Conservation (phyloP, 2,888 invertebrate genomes). For the Anaspis maculata region DNA sequence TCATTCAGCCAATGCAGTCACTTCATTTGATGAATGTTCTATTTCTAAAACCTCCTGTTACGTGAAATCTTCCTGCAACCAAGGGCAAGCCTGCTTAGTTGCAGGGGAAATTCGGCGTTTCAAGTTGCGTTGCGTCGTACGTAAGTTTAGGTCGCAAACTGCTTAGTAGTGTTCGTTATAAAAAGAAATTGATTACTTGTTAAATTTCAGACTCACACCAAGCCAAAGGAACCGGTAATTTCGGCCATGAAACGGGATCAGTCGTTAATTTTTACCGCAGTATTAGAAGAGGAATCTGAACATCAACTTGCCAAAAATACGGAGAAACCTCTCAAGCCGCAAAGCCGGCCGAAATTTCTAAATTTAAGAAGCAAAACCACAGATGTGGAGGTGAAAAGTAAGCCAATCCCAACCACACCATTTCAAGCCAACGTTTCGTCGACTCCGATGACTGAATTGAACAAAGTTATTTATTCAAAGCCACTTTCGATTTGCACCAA, state of each 20-base stretch:
- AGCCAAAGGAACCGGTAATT: constrained; percentile 26
- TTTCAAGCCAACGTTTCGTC: constrained; percentile 70
- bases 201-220: constrained; percentile 5
- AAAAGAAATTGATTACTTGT: too few relatives aligned
- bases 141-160: too few relatives aligned
- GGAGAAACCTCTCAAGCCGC: constrained; percentile 17
- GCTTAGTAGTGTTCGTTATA: too few relatives aligned
- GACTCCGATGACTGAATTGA: constrained; percentile 64
- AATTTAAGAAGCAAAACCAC: constrained; percentile 35
- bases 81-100: too few relatives aligned
- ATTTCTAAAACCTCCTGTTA: too few relatives aligned
- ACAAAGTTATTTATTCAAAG: constrained; percentile 61
- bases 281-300: constrained; percentile 64
- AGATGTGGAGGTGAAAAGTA: constrained; percentile 23
- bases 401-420: constrained; percentile 28
- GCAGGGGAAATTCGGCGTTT: too few relatives aligned
- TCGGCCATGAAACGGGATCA: constrained; percentile 69
- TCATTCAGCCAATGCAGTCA: too few relatives aligned
- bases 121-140: too few relatives aligned
- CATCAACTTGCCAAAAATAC: constrained; percentile 17
- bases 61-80: too few relatives aligned
- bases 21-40: too few relatives aligned
- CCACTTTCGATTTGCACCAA: constrained; percentile 67
- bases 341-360: constrained; percentile 36
- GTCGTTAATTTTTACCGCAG: constrained; percentile 72